phyloP scores from a whole-genome alignment of 2,797 vertebrate genomes.

The Crenichthys baileyi region DNA sequence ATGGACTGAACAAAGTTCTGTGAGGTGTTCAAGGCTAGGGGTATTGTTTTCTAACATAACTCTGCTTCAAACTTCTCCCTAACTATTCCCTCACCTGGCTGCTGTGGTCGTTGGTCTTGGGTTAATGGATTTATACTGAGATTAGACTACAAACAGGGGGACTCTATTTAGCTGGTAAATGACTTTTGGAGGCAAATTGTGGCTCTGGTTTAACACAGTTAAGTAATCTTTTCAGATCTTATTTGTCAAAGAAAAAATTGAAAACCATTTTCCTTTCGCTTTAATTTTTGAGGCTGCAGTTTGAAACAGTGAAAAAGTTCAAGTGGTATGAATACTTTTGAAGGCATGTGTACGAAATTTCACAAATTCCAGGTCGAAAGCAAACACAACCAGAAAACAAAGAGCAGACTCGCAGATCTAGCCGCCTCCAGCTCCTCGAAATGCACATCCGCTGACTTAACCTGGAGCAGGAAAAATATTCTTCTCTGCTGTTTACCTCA shows the following conservation, averaged over 20 bases:
- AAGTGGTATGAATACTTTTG: not conserved
- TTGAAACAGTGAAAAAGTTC: not conserved
- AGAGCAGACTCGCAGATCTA: slow-evolving; percentile 15
- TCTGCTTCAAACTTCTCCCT: too few relatives aligned
- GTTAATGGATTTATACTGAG: too few relatives aligned
- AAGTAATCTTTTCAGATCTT: not conserved
- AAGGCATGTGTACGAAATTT: not conserved
- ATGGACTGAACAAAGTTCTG: too few relatives aligned
- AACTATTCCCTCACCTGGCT: too few relatives aligned
- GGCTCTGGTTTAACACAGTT: too few relatives aligned
- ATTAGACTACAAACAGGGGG: too few relatives aligned
- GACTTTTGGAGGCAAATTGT: too few relatives aligned
- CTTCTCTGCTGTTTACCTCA: slow-evolving; percentile 74
- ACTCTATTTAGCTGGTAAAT: too few relatives aligned
- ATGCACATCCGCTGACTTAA: slow-evolving; percentile 71
- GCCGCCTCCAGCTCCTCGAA: slow-evolving; percentile 55
- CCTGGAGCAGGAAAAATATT: slow-evolving; percentile 73
- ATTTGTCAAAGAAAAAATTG: not conserved
- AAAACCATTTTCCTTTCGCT: not conserved
- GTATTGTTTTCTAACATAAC: too few relatives aligned
- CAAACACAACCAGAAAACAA: slow-evolving; percentile 34
- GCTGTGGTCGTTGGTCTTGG: too few relatives aligned
- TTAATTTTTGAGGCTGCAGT: not conserved
- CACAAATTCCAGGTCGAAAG: slow-evolving; percentile 25
- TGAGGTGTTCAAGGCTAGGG: too few relatives aligned